Evolutionary conservation across 1,140 invertebrate species (phyloP).

Genomic region (Trichonephila clavata): DNA sequence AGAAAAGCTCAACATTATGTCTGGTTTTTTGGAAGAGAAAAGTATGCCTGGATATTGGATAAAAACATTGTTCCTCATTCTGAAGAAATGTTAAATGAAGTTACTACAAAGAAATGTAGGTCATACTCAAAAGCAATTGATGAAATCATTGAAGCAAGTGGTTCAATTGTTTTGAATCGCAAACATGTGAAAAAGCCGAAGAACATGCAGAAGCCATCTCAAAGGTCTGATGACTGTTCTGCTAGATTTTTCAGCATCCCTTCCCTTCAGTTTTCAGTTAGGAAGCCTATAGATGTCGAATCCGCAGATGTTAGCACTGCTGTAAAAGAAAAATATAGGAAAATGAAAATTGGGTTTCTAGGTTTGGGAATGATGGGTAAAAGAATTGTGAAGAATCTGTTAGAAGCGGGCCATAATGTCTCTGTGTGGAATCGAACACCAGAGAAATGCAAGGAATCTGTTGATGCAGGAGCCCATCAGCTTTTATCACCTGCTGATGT

Average conservation of each 20-base stretch:
- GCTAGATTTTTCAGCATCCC: background rate
- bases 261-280: no score
- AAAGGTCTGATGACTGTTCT: background rate
- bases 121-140: background rate
- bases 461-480: background rate
- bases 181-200: no score
- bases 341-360: background rate
- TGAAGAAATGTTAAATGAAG: conserved; percentile 78
- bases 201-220: background rate
- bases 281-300: no score
- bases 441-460: background rate
- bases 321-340: background rate
- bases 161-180: background rate
- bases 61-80: conserved; percentile 90
- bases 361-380: conserved; percentile 67
- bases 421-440: background rate
- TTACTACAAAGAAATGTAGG: background rate
- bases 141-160: background rate
- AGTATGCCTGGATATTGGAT: conserved; percentile 84
- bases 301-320: background rate
- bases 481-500: background rate
- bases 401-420: background rate
- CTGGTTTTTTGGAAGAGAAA: conserved; percentile 95
- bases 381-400: background rate
- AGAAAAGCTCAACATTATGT: conserved; percentile 79